A percentile compares a stretch with the other conserved stretches of the same genome.
These are phyloP conservation scores for Cyclura pinguis DNA, from an alignment of 2,797 vertebrate genomes.

Conservation along the genomic window DNA sequence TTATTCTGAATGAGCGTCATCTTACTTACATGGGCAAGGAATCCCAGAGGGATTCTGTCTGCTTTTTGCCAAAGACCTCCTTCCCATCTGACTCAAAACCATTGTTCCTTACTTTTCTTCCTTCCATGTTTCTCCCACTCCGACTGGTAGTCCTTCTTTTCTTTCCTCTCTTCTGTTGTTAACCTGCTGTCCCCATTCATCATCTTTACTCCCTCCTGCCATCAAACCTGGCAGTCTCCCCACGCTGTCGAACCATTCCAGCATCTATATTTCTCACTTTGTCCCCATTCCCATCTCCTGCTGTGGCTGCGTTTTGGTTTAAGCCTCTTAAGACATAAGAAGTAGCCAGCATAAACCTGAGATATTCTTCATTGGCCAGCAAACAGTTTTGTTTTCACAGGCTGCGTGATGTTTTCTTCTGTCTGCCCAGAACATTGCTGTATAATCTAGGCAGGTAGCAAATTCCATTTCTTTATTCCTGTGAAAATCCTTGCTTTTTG, in stretches of 20 bases:
- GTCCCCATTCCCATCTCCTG: background rate
- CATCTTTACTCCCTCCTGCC: background rate
- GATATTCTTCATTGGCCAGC: background rate
- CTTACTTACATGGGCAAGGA: background rate
- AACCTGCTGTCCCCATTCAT: background rate
- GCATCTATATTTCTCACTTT: no score
- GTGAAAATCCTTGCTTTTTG: background rate
- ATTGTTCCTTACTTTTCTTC: background rate
- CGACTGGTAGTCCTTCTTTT: background rate
- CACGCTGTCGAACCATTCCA: background rate
- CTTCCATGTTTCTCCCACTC: background rate
- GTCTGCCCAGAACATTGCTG: background rate
- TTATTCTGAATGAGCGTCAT: background rate
- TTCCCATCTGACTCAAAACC: background rate
- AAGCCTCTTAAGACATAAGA: background rate
- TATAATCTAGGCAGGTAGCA: background rate
- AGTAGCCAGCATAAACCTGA: background rate
- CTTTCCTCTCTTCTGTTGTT: background rate
- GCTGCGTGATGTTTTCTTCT: background rate
- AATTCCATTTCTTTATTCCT: background rate
- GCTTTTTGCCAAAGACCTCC: background rate
- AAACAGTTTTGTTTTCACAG: background rate
- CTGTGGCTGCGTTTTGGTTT: background rate
- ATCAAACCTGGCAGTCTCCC: no score
- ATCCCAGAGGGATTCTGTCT: background rate